phyloP scores from a whole-genome alignment of 1,140 invertebrate species.

The Caenorhabditis brenneri region DNA sequence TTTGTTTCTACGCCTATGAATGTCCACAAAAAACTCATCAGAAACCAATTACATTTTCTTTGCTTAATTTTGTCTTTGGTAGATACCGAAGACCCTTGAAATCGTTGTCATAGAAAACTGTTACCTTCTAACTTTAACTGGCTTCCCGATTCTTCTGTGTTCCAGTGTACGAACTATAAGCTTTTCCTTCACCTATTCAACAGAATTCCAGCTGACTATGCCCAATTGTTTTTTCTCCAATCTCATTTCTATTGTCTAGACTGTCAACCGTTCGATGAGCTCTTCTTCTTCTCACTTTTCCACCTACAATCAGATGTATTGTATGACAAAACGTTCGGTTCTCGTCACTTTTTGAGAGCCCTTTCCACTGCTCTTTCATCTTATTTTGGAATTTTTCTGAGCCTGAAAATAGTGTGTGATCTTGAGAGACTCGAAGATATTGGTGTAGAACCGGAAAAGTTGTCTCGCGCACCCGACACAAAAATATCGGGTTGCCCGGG shows the following conservation, averaged over 20 bases:
- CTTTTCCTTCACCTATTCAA: no score
- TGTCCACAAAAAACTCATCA: no score
- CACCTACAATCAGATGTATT: not conserved
- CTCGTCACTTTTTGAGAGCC: constrained; percentile 35
- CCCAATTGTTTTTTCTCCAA: not conserved
- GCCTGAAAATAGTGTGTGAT: not conserved
- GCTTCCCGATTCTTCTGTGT: no score
- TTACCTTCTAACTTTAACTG: no score
- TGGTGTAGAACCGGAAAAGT: constrained; percentile 34
- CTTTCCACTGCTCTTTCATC: not conserved
- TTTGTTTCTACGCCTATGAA: no score
- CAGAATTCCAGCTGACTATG: no score
- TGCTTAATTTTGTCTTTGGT: no score
- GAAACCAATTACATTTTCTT: no score
- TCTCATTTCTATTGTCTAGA: not conserved
- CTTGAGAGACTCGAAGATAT: not conserved
- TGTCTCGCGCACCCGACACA: constrained; percentile 30
- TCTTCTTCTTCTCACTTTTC: constrained; percentile 1
- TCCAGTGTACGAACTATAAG: no score
- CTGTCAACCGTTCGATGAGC: not conserved
- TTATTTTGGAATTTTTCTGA: not conserved
- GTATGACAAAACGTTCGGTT: constrained; percentile 22
- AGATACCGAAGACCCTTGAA: no score
- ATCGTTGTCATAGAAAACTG: no score
- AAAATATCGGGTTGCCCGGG: constrained; percentile 35